A percentile compares a stretch with the other conserved stretches of the same genome.
These are phyloP conservation scores for Takifugu ocellatus DNA, from an alignment of 2,797 vertebrate genomes.

Conservation along the genomic window DNA sequence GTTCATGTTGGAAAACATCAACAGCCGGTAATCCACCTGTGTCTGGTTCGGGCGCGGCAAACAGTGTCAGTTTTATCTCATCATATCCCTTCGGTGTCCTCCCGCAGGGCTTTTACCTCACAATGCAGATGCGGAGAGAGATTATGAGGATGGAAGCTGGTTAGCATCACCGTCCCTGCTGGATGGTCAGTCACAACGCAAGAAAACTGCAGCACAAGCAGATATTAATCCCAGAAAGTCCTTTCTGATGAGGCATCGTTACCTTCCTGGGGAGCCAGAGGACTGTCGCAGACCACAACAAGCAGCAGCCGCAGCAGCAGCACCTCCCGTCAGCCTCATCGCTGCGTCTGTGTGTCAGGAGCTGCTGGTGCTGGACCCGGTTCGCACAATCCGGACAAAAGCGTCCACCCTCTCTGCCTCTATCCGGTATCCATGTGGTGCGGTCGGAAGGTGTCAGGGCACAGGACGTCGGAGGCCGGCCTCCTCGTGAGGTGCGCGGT, in stretches of 20 bases:
- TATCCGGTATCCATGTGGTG: conserved; percentile 42
- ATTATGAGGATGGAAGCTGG: conserved; percentile 21
- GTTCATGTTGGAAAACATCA: conserved; percentile 69
- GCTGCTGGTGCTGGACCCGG: conserved; percentile 47
- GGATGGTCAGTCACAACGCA: conserved; percentile 39
- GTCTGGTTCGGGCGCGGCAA: conserved; percentile 24
- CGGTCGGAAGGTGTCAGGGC: conserved; percentile 33
- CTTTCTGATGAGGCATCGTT: conserved; percentile 45
- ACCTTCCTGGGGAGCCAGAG: conserved; percentile 49
- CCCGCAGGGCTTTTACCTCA: conserved; percentile 41
- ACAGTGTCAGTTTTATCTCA: conserved; percentile 31
- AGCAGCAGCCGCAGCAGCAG: conserved; percentile 10
- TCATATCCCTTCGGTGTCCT: conserved; percentile 41
- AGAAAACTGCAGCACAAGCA: conserved; percentile 22
- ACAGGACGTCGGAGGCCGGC: conserved; percentile 59
- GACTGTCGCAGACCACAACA: conserved; percentile 67
- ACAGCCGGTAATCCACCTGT: conserved; percentile 31
- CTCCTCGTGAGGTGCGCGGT: conserved; percentile 53
- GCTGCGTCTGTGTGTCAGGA: conserved; percentile 33
- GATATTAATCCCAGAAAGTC: conserved; percentile 33
- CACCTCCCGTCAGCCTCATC: conserved; percentile 44
- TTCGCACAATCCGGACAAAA: conserved; percentile 26
- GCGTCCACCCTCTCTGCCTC: conserved; percentile 31
- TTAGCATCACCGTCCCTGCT: conserved; percentile 51
- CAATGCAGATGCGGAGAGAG: conserved; percentile 51